Evolutionary conservation across 1,140 invertebrate species (phyloP).

Genomic region (Orius laevigatus): DNA sequence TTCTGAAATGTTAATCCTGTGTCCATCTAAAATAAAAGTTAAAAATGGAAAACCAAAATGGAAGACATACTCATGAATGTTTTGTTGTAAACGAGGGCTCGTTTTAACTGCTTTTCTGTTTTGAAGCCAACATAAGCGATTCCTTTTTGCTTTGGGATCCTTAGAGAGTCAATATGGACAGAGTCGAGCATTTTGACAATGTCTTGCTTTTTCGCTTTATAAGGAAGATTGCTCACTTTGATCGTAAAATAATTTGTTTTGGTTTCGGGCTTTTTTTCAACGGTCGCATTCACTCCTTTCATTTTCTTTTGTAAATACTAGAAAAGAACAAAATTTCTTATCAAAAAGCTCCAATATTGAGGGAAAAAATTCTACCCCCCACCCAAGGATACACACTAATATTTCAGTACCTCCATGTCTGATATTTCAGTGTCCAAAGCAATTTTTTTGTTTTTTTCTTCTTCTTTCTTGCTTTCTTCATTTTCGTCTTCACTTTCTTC

Average conservation of each 20-base stretch:
- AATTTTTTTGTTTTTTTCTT: slow-evolving; percentile 22
- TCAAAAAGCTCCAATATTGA: too few species aligned
- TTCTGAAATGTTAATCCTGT: slow-evolving; percentile 4
- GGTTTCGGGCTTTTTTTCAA: slow-evolving; percentile 12
- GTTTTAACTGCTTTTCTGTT: slow-evolving; percentile 60
- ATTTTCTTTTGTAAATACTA: slow-evolving; percentile 24
- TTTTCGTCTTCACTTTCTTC: slow-evolving; percentile 17
- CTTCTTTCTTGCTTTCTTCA: slow-evolving; percentile 14
- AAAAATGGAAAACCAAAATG: slow-evolving; percentile 14
- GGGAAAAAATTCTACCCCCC: too few species aligned
- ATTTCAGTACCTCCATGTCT: slow-evolving; percentile 44
- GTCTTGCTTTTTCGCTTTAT: slow-evolving; percentile 57
- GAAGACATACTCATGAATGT: slow-evolving; percentile 55
- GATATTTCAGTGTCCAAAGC: slow-evolving; percentile 48
- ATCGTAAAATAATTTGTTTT: slow-evolving; percentile 27
- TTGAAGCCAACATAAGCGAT: slow-evolving; percentile 83
- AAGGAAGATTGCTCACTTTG: slow-evolving; percentile 47
- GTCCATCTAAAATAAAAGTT: slow-evolving; percentile 10
- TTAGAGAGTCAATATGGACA: slow-evolving; percentile 56
- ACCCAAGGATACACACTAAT: slow-evolving; percentile 1
- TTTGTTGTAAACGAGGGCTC: slow-evolving; percentile 71
- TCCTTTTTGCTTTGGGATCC: slow-evolving; percentile 60
- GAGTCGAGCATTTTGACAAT: slow-evolving; percentile 74
- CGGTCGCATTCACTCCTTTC: slow-evolving; percentile 19
- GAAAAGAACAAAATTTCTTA: slow-evolving; percentile 15